A percentile compares a stretch with the other conserved stretches of the same genome.
phyloP scores from a whole-genome alignment of 1,140 invertebrate species.

The Aphelenchoides fujianensis region DNA sequence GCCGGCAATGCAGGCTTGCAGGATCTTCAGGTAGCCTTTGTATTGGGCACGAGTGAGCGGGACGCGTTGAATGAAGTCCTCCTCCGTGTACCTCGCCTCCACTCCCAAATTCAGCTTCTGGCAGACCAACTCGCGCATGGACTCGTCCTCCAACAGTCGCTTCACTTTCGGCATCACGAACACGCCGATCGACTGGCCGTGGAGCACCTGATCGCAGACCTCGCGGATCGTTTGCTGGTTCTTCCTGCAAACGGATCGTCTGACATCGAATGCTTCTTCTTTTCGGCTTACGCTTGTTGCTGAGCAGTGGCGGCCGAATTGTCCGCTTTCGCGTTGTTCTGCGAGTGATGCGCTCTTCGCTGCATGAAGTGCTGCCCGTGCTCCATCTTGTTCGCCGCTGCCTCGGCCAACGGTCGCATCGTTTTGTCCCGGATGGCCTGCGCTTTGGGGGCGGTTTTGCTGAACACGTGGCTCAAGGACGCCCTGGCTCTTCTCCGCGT shows the following conservation, averaged over 20 bases:
- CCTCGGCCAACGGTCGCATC: conserved; percentile 55
- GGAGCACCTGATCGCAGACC: conserved; percentile 82
- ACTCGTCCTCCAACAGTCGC: conserved; percentile 98
- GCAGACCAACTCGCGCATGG: conserved; percentile 89
- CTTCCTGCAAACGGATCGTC: conserved; percentile 64
- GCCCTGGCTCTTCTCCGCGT: conserved; percentile 60
- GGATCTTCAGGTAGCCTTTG: conserved; percentile 91
- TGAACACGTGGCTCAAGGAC: conserved; percentile 54
- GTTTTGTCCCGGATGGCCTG: conserved; percentile 61
- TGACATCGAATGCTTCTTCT: neutral
- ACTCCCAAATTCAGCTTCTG: conserved; percentile 89
- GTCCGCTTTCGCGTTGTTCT: conserved; percentile 64
- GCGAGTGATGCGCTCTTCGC: conserved; percentile 35
- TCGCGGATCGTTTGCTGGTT: conserved; percentile 70
- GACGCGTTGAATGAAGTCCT: conserved; percentile 18
- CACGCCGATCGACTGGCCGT: conserved; percentile 95
- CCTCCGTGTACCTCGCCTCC: conserved; percentile 75
- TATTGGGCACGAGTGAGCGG: conserved; percentile 82
- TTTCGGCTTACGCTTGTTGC: conserved; percentile 25
- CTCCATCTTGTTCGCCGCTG: conserved; percentile 59
- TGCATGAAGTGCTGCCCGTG: conserved; percentile 55
- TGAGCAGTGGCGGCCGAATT: conserved; percentile 22
- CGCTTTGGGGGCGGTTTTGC: conserved; percentile 61
- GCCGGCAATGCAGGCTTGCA: conserved; percentile 82
- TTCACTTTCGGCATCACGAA: conserved; percentile 87